Conservation (phyloP, 1,140 invertebrate species). For the Carposina sasakii region DNA sequence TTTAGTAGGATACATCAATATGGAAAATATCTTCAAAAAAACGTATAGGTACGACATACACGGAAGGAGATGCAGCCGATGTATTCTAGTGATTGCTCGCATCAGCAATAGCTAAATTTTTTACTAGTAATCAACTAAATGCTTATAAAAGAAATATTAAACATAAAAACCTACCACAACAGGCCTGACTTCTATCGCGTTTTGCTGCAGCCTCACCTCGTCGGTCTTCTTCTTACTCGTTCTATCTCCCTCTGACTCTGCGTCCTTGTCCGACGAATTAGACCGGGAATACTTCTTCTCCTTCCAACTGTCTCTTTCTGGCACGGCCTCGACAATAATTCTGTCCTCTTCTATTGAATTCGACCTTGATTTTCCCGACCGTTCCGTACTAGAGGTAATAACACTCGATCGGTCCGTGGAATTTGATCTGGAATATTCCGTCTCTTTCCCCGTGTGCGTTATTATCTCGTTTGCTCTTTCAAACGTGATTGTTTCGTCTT, state of each 20-base stretch:
- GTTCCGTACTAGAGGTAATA: background rate
- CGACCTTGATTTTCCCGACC: background rate
- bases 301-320: background rate
- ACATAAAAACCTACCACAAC: slow-evolving; percentile 15
- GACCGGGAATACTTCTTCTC: background rate
- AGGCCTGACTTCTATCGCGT: slow-evolving; percentile 54
- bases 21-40: no score
- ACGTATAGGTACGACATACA: no score
- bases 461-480: no score
- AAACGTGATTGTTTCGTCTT: background rate
- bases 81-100: no score
- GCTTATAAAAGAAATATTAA: no score
- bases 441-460: background rate
- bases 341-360: background rate
- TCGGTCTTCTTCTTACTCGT: no score
- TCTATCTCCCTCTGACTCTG: slow-evolving; percentile 15
- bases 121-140: no score
- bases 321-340: background rate
- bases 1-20: no score
- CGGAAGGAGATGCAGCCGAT: no score
- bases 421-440: background rate
- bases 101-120: no score
- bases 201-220: no score
- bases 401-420: background rate
- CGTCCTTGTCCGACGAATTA: background rate